phyloP scores from a whole-genome alignment of 2,797 vertebrate species.

The Lutjanus argentimaculatus region DNA sequence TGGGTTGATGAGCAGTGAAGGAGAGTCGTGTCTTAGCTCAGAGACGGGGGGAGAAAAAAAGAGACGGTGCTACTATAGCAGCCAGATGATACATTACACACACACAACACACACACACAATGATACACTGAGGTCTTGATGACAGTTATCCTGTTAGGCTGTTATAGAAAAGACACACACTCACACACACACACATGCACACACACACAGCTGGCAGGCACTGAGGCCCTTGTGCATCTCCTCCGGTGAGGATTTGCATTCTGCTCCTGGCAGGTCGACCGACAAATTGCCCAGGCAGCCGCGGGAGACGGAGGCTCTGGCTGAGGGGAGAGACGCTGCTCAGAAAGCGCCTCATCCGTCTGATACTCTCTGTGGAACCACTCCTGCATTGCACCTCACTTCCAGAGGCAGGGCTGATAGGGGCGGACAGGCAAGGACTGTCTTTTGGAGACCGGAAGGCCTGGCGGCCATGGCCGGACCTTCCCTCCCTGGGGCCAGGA shows the following conservation, averaged over 20 bases:
- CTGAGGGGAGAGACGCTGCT: constrained; percentile 70
- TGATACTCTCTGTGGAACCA: constrained; percentile 75
- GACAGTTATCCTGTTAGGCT: constrained; percentile 81
- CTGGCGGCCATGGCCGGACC: constrained; percentile 71
- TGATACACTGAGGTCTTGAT: constrained; percentile 76
- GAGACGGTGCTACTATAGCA: constrained; percentile 50
- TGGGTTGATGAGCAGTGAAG: constrained; percentile 88
- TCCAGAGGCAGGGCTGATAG: constrained; percentile 59
- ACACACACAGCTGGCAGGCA: constrained; percentile 71
- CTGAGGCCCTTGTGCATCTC: constrained; percentile 78
- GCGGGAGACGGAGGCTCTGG: constrained; percentile 81
- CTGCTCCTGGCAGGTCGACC: constrained; percentile 87
- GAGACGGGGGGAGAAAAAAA: constrained; percentile 47
- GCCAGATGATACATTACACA: constrained; percentile 66
- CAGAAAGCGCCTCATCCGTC: constrained; percentile 68
- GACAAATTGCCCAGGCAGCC: constrained; percentile 87
- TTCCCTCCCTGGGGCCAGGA: constrained; percentile 71
- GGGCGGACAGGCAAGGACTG: constrained; percentile 59
- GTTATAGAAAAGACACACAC: constrained; percentile 68
- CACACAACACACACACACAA: constrained; percentile 51
- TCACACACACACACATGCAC: constrained; percentile 34
- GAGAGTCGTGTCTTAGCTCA: constrained; percentile 79
- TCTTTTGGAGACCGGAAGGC: constrained; percentile 73
- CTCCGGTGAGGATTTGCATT: constrained; percentile 88
- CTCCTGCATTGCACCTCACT: constrained; percentile 63